Conservation (phyloP, 2,888 invertebrate genomes). For the Siphonodentalium dalli region DNA sequence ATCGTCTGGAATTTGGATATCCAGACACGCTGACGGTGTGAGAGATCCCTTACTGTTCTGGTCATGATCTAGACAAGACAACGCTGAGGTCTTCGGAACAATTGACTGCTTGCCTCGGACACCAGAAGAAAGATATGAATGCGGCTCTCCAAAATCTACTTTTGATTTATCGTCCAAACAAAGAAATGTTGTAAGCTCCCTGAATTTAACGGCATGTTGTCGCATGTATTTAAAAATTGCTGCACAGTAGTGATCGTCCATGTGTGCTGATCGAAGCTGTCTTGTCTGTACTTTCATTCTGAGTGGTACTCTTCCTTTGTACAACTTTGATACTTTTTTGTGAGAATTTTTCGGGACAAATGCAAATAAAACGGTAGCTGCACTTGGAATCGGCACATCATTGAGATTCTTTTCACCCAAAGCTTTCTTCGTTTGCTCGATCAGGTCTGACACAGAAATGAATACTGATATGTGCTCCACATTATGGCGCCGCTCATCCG, state of each 20-base stretch:
- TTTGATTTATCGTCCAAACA: too few species aligned
- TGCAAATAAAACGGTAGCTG: conserved; percentile 13
- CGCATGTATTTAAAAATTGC: conserved; percentile 15
- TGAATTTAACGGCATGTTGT: conserved; percentile 2
- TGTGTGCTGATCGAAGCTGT: conserved; percentile 10
- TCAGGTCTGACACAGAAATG: conserved; percentile 27
- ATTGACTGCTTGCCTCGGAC: too few species aligned
- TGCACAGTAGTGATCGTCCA: conserved; percentile 13
- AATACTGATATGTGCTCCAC: conserved; percentile 21
- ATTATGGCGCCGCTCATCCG: conserved; percentile 25
- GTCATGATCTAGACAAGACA: too few species aligned
- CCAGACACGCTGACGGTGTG: too few species aligned
- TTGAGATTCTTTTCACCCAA: too few species aligned
- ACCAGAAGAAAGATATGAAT: too few species aligned
- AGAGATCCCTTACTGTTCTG: too few species aligned
- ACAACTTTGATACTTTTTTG: background rate
- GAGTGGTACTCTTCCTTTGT: conserved; percentile 3
- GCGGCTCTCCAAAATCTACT: too few species aligned
- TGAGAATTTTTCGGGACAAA: conserved; percentile 8
- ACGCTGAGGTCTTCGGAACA: too few species aligned
- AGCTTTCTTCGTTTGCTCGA: conserved; percentile 11
- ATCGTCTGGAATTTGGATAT: too few species aligned
- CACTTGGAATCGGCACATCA: too few species aligned
- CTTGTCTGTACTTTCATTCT: conserved; percentile 10
- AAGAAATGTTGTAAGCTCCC: too few species aligned